Evolutionary conservation across 1,140 invertebrate genomes (phyloP), one percentile per base, ranked within the genome.

Genomic region (Plectus sambesii): DNA sequence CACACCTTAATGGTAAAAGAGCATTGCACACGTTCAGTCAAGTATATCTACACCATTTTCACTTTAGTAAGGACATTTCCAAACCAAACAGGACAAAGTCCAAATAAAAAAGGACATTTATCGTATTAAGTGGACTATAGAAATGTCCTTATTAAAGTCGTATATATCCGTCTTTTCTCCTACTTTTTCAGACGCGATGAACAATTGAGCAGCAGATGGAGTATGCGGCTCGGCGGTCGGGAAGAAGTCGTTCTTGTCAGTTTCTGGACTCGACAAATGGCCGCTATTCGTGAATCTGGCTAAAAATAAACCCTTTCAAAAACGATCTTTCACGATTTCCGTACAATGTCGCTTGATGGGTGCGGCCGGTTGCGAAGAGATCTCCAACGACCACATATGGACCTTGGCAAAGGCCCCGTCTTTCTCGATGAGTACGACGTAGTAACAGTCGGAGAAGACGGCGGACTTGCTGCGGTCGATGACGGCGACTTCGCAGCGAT

Each of bases 391-490:
- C 55, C 62, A 70, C 55, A 66, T 55, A 23, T 41, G 25, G 37
- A 60, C 19, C 71, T 80, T 72, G 81, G 82, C 2, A 76, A 77
- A 1, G 79, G 82, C 29, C 74, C 77, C 35, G 81, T 80, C 30
- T 76, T 69, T 45, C 22, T 64, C 62, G 19, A 58, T 55, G 37
- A 64, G 47, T 27, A 63, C 69, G 12, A 62, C 72, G 50, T 74
- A 77, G 44, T 74, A 76, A n/a, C 44, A 51, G 19, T 60, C 55
- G 5, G 27, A 36, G 42, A 63, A 68, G 15, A 9, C 8, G 49
- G 44, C 23, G 30, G 47, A 49, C 59, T 42, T 36, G 35, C 37
- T 57, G 25, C 26, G 15, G 44, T 39, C 45, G 41, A 49, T 56
- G 5, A 35, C 39, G 22, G 50, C 46, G 3, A 49, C 48, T 22